Conservation (phyloP, 2,797 vertebrate species). For the Lithobates pipiens region DNA sequence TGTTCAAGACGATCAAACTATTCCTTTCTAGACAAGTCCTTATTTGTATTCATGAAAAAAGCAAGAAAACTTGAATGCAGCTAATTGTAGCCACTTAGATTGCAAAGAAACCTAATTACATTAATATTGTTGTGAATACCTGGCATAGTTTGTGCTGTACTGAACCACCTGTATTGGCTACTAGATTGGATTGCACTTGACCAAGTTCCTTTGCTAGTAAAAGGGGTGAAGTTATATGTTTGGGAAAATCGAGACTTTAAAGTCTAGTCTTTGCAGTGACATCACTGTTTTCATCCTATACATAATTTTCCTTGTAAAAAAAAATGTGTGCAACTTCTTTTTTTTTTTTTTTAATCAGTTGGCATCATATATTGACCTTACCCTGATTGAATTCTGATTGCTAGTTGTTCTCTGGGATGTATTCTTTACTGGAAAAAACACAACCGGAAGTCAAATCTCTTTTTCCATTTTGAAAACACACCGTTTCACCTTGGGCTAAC, state of each 20-base stretch:
- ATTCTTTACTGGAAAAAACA: slow-evolving; percentile 8
- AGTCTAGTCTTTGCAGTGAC: slow-evolving; percentile 23
- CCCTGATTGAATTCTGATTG: slow-evolving; percentile 14
- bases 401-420: slow-evolving; percentile 2
- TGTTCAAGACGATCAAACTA: slow-evolving; percentile 18
- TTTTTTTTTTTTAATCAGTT: background rate
- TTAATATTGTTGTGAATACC: background rate
- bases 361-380: slow-evolving; percentile 8
- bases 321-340: slow-evolving; percentile 22
- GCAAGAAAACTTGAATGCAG: background rate
- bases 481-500: background rate
- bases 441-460: slow-evolving; percentile 7
- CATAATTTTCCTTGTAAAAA: slow-evolving; percentile 36
- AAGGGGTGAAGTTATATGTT: slow-evolving; percentile 1
- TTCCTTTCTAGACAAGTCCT: slow-evolving; percentile 16
- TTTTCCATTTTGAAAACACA: background rate
- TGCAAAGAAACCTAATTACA: slow-evolving; percentile 13
- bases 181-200: background rate
- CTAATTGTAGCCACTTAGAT: slow-evolving; percentile 4
- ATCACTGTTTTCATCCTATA: slow-evolving; percentile 21
- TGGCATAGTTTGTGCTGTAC: slow-evolving; percentile 31
- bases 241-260: slow-evolving; percentile 19
- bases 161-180: background rate
- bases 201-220: background rate
- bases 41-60: slow-evolving; percentile 1